Evolutionary conservation across 2,888 invertebrate species (phyloP), one percentile per base, ranked within the genome.

Genomic region (Drosophila monieri): DNA sequence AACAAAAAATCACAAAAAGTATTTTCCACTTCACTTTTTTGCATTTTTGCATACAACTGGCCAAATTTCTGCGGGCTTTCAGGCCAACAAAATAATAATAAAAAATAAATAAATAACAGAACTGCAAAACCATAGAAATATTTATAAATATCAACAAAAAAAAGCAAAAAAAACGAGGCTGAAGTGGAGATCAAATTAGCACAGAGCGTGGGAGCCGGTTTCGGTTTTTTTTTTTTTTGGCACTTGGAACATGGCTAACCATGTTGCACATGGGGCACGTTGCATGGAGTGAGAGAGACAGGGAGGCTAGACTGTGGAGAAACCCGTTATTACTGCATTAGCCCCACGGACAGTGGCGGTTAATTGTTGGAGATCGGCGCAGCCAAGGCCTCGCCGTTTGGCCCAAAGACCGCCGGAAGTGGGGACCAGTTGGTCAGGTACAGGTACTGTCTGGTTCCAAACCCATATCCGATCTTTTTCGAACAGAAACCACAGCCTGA

Each of bases 131-230:
- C 47, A 55, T 68, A 64, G 57, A 74, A 64, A 81, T 87, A 77
- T 85, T 85, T 81, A 87, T 78, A 81, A 81, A 85, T 79, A 78
- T 53, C 74, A 69, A 70, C 52, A 32, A 25, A 52, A 43, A 35
- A 61, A 6, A 4, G 39, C 10, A 15, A 10, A 23, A 37, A 41
- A 62, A 32, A n/a, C 51, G 35, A 53, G 61, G 69, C 72, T 66
- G 69, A 87, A 87, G 80, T 87, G 83, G 71, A 83, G 75, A 76
- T 76, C 77, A 89, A 88, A 89, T 88, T 89, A 89, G 88, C 88
- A 89, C 88, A 89, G 75, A 84, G 88, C 89, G 88, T 88, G 89
- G 88, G 88, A 88, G 88, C 77, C 74, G 75, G 77, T 88, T 85
- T 78, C 6, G 2, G 35, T 4, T 32, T 6, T 35, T 35, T 53